phyloP scores from a whole-genome alignment of 2,113 vertebrate genomes.

The Trematocara macrostoma region DNA sequence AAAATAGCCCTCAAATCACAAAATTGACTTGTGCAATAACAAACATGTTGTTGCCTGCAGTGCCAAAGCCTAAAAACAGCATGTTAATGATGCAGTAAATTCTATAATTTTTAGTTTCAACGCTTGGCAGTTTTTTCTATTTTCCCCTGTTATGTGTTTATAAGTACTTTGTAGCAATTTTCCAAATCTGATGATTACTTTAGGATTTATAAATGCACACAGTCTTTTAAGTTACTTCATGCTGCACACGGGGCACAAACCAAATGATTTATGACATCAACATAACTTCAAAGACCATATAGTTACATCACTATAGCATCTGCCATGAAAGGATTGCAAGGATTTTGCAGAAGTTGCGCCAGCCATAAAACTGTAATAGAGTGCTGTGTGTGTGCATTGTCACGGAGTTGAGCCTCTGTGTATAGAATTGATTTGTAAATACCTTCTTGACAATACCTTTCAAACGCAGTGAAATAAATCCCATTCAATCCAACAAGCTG shows the following conservation, averaged over 20 bases:
- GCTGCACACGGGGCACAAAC: not conserved
- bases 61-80: not conserved
- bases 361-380: not conserved
- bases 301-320: constrained; percentile 10
- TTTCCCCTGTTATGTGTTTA: not conserved
- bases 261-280: not conserved
- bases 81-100: not conserved
- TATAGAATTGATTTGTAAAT: constrained; percentile 33
- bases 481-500: constrained; percentile 8
- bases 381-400: not conserved
- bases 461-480: constrained; percentile 18
- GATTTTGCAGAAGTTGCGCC: constrained; percentile 21
- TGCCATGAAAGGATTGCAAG: not conserved
- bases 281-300: not conserved
- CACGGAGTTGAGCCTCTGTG: not conserved
- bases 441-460: constrained; percentile 19
- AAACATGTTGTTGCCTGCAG: not conserved
- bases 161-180: not conserved
- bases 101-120: not conserved
- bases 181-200: not conserved
- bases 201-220: not conserved
- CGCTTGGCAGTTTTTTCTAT: not conserved
- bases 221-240: not conserved
- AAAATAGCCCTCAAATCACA: not conserved
- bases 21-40: not conserved